Base-by-base conservation (phyloP, 2,888 invertebrate genomes). In the Apotomis betuletana region DNA sequence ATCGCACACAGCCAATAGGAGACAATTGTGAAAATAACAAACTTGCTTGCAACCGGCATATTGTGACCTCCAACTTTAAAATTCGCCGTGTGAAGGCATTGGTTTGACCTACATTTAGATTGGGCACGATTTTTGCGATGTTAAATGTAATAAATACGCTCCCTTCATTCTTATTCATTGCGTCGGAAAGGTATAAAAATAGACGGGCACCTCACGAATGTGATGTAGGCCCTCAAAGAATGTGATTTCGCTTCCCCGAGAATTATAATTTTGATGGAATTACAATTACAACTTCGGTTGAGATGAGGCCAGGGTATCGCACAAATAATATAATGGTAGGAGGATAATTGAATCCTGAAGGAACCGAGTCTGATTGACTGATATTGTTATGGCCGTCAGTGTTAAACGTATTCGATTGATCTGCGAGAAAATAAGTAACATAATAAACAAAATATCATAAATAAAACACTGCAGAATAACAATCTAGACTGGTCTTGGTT, bases 41-140 rank as follows among this genome's bases (percentile, higher is more conserved):
- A 27, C 27, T 27, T n/a, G n/a, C n/a, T 27, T 27, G 27, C 27
- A 27, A 27, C n/a, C n/a, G 54, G 54, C 54, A 12, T 58, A 58
- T 67, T 67, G 49, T 67, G 44, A 67, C 57, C 57, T 58, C 27
- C 49, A n/a, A 67, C 65, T 67, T 67, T 67, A 67, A 67, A 67
- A 67, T 58, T 27, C 65, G 65, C 57, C 65, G 46, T 49, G 57
- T 58, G 57, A 58, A 67, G 38, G 49, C 49, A 46, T 58, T 49
- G 8, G 65, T 67, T 67, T 67, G 65, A 67, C 65, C 65, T 58
- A 67, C 57, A 67, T 67, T 67, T 57, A 36, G 44, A 67, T 58
- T 67, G 46, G 57, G 36, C 49, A 58, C 57, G 57, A 58, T 67
- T 65, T 57, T 46, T 46, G 27, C 57, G n/a, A 49, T 57, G 46